Conservation (phyloP, 2,888 invertebrate species). For the Rotaria socialis region DNA sequence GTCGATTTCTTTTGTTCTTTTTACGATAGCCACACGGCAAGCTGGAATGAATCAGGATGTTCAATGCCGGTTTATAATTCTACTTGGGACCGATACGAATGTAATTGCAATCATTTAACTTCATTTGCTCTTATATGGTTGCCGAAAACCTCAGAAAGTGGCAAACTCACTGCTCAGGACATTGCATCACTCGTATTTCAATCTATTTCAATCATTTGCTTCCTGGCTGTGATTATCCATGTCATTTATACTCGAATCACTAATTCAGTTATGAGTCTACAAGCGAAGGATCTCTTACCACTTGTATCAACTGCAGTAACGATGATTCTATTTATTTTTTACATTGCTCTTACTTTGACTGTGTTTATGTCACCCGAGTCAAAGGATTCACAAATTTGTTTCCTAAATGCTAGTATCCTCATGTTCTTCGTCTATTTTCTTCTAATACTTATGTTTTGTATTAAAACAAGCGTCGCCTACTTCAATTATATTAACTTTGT, state of each 20-base stretch:
- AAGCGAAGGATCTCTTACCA: neutral
- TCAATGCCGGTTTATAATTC: too few species aligned
- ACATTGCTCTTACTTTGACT: neutral
- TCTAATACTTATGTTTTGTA: neutral
- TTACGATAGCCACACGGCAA: too few species aligned
- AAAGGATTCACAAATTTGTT: neutral
- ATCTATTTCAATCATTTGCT: neutral
- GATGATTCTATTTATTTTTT: neutral
- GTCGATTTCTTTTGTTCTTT: too few species aligned
- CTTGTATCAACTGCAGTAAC: neutral
- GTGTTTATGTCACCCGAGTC: neutral
- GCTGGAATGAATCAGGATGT: too few species aligned
- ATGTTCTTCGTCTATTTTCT: neutral
- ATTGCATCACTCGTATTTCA: neutral
- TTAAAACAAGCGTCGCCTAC: neutral
- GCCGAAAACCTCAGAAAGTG: neutral
- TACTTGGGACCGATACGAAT: neutral
- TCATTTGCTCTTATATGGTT: constrained; percentile 5
- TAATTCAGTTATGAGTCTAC: neutral
- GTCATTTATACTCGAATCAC: neutral
- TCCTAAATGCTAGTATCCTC: neutral
- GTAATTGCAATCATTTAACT: neutral
- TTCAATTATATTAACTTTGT: neutral
- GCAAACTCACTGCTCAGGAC: neutral
- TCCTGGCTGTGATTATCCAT: neutral